Evolutionary conservation across 92 coral and sea anemone species (phyloP), one percentile per base, ranked within the genome.

Genomic region (Umimayanthus kanabou): DNA sequence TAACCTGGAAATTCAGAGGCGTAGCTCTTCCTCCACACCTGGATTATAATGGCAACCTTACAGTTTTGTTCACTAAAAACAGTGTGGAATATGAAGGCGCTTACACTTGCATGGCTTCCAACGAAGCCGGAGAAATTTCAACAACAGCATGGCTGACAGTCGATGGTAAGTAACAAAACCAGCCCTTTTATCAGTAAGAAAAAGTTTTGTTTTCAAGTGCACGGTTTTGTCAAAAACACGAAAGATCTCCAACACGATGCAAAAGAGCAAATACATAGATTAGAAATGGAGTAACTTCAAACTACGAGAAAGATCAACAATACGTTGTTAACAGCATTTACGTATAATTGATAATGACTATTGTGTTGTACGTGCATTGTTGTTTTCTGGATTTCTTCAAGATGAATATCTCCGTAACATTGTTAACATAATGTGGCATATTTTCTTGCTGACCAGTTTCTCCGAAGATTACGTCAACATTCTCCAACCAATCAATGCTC

Each of bases 141-240:
- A 25, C 83, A 23, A 79, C 83, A 53, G 83, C 83, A 26, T 79
- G 83, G 83, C 43, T 79, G 14, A 79, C 69, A 15, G 83, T 79
- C 39, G 83, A 79, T 65, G 83, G 83, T 79, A 50, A 29, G 69
- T 3, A n/a, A 20, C n/a, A 77, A 43, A n/a, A 43, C 7, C n/a
- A n/a, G 10, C 50, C 50, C 50, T 65, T 65, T 13, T 20, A 65
- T 20, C 23, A 22, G 23, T 15, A 65, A 5, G n/a, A 65, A 2
- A 65, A n/a, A 20, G 23, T 65, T 65, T 5, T 65, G 26, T 25
- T 65, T 25, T 65, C 29, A 69, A 9, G 30, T 23, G 13, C 9
- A 25, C n/a, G 0, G 29, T 45, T 45, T 45, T 45, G 50, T 1
- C 0, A 9, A 45, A 6, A 45, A 9, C 50, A 45, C 50, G 50